A percentile compares a stretch with the other conserved stretches of the same genome.
Conservation (phyloP, 1,140 invertebrate species). For the Maconellicoccus hirsutus region DNA sequence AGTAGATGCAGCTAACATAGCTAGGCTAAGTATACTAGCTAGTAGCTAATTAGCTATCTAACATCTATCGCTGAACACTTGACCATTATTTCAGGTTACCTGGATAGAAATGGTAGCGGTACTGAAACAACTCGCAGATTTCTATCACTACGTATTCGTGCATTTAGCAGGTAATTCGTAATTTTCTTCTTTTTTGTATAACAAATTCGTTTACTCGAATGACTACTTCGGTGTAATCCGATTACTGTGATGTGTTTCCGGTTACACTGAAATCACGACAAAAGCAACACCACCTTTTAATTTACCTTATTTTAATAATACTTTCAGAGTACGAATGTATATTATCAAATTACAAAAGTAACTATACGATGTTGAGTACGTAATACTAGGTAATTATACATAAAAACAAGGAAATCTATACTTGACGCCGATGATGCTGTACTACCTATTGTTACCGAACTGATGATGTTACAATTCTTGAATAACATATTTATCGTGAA, state of each 20-base stretch:
- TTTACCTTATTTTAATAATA: not conserved
- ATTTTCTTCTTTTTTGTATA: not conserved
- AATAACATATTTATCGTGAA: no score
- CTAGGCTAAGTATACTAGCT: no score
- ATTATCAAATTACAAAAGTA: not conserved
- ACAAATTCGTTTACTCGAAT: not conserved
- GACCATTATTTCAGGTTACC: no score
- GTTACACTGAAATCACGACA: not conserved
- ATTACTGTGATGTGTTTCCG: not conserved
- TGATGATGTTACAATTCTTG: no score
- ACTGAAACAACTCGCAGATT: not conserved
- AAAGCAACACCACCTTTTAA: not conserved
- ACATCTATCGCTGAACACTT: no score
- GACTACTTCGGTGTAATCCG: not conserved
- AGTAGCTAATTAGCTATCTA: no score
- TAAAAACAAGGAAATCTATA: no score
- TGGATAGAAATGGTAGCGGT: not conserved
- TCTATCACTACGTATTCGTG: not conserved
- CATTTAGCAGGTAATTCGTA: not conserved
- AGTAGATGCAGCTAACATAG: no score
- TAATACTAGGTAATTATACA: no score
- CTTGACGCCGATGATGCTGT: no score
- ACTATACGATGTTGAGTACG: no score
- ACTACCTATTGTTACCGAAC: no score
- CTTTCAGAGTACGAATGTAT: not conserved